Evolutionary conservation across 1,140 invertebrate species (phyloP), one percentile per base, ranked within the genome.

Genomic region (Nephila pilipes): DNA sequence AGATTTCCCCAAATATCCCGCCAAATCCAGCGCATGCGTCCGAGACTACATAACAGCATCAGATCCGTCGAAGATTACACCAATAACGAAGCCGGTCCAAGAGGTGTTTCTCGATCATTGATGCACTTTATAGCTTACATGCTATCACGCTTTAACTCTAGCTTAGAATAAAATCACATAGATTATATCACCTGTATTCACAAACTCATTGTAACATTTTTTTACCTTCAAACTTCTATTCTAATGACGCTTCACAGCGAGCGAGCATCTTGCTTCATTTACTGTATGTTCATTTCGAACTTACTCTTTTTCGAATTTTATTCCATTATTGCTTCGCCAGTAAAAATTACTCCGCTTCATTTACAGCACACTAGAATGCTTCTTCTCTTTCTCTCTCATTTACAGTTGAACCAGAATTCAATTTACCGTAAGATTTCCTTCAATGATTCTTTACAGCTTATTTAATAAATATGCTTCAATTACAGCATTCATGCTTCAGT

Each of bases 1-100:
- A 93, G 91, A 87, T 93, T 93, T 80, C 91, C 91, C 46, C 83
- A 87, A 87, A 80, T 93, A 36, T 85, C 81, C 91, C 91, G 91
- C 91, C 91, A 93, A 75, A 87, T 93, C 85, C 91, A 93, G 69
- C 83, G 91, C 25, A 87, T 93, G 85, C 91, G 91, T 14, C 83
- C 83, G 25, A 93, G 91, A 38, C 91, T 75, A 25, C 85, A 75
- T n/a, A 93, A 93, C 85, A 93, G 85, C 38, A 79, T 79, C 58
- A 63, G 85, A 80, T 87, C 91, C 63, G 63, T 85, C 29, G 91
- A 93, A 58, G 91, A 87, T 58, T 87, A 46, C 65, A 46, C n/a
- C 46, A 79, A 32, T 32, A 32, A 57, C 14, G 91, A 93, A 93
- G 57, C 38, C 22, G 32, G n/a, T 79, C 91, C 91, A 75, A 75